Evolutionary conservation across 2,888 invertebrate species (phyloP), one percentile per base, ranked within the genome.

Genomic region (Acanthacorydalis orientalis): DNA sequence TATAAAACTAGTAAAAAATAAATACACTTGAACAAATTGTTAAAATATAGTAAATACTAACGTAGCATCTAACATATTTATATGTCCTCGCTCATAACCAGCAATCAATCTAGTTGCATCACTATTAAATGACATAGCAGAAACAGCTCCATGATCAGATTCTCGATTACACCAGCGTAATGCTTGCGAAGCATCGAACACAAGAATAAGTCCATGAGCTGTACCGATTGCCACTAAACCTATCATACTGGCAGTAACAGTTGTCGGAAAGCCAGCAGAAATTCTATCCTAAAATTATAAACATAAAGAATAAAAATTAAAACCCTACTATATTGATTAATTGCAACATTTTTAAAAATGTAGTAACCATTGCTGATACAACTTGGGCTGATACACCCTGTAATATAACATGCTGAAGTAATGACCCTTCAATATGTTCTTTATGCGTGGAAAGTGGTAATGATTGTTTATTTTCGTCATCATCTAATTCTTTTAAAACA

Each of bases 311-410:
- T 23, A 39, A 49, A 12, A 15, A 43, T 15, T 34, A 42, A 46
- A 33, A 8, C n/a, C 34, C 1, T 33, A 16, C 7, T n/a, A n/a
- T n/a, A 39, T 35, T 4, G 12, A 33, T 10, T 33, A 46, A 8
- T 34, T 4, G n/a, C 7, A 44, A 8, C 40, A 15, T 15, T 48
- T 12, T 31, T 40, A 10, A 47, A 44, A 33, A 47, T 47, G 44
- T 32, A 38, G 73, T 69, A 69, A 89, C 90, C 57, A 81, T 78
- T 42, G 93, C 92, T 49, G 91, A 89, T 51, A 77, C 68, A 16
- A 95, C 70, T 66, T 95, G 95, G 23, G 90, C 78, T 4, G 93
- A 89, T 45, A 95, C 79, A 51, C 88, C 90, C 63, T 90, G 89
- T 50, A 95, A 69, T 51, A 90, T 73, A 34, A 82, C 78, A 62